phyloP scores from a whole-genome alignment of 2,888 invertebrate species.

The Aplocera efformata region DNA sequence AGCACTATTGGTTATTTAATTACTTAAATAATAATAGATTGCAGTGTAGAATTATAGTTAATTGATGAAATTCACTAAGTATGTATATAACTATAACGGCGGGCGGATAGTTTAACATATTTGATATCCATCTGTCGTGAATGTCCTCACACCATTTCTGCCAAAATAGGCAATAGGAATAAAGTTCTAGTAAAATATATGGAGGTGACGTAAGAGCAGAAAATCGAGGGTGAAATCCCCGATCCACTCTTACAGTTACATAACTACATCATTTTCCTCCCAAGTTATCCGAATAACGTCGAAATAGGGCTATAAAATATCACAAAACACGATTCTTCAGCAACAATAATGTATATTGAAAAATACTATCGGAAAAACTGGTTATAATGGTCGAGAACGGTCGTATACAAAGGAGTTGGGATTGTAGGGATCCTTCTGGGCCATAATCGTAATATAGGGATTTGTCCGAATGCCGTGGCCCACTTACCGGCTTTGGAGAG shows the following conservation, averaged over 20 bases:
- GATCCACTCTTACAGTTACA: slow-evolving; percentile 13
- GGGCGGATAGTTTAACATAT: no score
- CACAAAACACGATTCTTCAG: slow-evolving; percentile 22
- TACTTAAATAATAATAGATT: no score
- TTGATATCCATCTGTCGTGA: no score
- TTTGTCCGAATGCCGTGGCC: slow-evolving; percentile 60
- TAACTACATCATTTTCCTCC: slow-evolving; percentile 21
- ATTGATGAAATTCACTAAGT: no score
- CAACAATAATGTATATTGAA: slow-evolving; percentile 38
- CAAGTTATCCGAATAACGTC: slow-evolving; percentile 19
- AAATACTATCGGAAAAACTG: slow-evolving; percentile 45
- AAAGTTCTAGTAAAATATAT: slow-evolving; percentile 1
- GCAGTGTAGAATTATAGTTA: no score
- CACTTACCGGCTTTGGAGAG: slow-evolving; percentile 61
- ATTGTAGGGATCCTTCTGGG: slow-evolving; percentile 39
- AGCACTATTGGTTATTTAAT: no score
- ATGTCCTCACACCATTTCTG: background rate
- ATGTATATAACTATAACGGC: no score
- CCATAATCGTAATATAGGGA: slow-evolving; percentile 66
- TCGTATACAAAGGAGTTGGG: slow-evolving; percentile 49
- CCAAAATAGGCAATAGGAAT: background rate
- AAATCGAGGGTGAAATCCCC: slow-evolving; percentile 15
- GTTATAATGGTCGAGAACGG: slow-evolving; percentile 41
- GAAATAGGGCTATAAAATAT: slow-evolving; percentile 26
- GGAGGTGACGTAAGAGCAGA: slow-evolving; percentile 7